Percentiles rank a stretch among this genome's conserved stretches.
phyloP scores from a whole-genome alignment of 2,797 vertebrate species.

The Crax fasciolata region DNA sequence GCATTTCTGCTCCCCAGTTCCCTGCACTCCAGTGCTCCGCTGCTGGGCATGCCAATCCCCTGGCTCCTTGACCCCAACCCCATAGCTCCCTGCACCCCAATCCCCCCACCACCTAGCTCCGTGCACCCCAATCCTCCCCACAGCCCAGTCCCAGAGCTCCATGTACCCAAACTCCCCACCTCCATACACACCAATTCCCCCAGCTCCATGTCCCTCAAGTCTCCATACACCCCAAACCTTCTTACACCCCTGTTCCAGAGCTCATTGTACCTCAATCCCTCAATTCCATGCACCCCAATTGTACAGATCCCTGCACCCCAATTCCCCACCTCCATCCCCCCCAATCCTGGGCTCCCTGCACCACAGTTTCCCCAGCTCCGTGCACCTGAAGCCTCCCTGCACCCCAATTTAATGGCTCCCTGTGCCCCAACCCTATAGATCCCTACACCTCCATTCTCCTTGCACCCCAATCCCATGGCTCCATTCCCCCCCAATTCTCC shows the following conservation, averaged over 20 bases:
- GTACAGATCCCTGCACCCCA: neutral
- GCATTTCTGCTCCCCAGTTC: neutral
- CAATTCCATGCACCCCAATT: neutral
- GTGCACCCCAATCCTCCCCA: too few species aligned
- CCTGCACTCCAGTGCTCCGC: too few species aligned
- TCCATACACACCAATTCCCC: too few species aligned
- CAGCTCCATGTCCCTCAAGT: too few species aligned
- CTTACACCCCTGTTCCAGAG: too few species aligned
- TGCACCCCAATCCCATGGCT: neutral
- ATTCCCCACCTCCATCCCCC: neutral
- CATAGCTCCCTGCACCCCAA: neutral
- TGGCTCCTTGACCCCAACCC: neutral
- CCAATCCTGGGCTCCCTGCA: too few species aligned
- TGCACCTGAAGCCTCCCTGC: neutral
- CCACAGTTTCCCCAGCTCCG: too few species aligned
- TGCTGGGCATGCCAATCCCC: neutral
- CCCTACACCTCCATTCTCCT: neutral
- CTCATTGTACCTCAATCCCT: neutral
- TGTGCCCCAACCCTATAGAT: too few species aligned
- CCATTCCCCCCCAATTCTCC: neutral
- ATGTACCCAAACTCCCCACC: too few species aligned
- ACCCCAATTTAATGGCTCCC: too few species aligned
- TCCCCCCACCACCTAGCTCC: neutral
- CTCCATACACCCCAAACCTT: neutral
- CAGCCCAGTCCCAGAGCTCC: neutral